Evolutionary conservation across 2,113 vertebrate species (phyloP).

Genomic region (Mystacornis crossleyi): DNA sequence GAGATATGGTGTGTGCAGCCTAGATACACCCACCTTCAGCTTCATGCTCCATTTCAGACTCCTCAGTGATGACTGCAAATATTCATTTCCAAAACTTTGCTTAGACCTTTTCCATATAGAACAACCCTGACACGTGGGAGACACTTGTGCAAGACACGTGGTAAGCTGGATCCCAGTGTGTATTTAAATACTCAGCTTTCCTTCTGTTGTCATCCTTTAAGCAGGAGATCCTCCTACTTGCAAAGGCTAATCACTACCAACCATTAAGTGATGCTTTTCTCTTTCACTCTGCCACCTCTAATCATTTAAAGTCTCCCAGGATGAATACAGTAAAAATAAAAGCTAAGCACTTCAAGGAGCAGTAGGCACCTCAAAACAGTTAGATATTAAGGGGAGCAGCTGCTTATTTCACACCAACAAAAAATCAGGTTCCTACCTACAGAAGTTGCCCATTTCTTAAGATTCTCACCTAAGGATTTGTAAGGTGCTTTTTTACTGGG

Average conservation of each 20-base stretch:
- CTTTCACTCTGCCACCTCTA: neutral
- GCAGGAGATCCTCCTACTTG: neutral
- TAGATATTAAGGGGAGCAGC: neutral
- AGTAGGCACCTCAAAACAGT: neutral
- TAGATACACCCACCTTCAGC: neutral
- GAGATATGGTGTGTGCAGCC: neutral
- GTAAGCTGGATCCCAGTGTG: neutral
- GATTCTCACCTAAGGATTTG: neutral
- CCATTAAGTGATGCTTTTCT: neutral
- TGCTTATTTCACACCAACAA: neutral
- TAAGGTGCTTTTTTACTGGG: neutral
- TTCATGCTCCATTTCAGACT: neutral
- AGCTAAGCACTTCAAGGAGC: neutral
- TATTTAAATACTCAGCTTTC: neutral
- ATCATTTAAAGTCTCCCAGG: neutral
- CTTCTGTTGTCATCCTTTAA: neutral
- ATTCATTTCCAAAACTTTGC: neutral
- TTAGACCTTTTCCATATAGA: neutral
- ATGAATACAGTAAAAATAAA: neutral
- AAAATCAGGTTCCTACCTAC: neutral
- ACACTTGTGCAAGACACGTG: neutral
- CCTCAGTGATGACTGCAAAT: neutral
- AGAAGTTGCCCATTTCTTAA: neutral
- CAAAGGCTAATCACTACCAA: constrained; percentile 14
- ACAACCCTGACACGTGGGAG: neutral